Percentiles rank a stretch among this genome's conserved stretches.
phyloP scores from a whole-genome alignment of 2,888 invertebrate genomes.

The Cordilura impudica region DNA sequence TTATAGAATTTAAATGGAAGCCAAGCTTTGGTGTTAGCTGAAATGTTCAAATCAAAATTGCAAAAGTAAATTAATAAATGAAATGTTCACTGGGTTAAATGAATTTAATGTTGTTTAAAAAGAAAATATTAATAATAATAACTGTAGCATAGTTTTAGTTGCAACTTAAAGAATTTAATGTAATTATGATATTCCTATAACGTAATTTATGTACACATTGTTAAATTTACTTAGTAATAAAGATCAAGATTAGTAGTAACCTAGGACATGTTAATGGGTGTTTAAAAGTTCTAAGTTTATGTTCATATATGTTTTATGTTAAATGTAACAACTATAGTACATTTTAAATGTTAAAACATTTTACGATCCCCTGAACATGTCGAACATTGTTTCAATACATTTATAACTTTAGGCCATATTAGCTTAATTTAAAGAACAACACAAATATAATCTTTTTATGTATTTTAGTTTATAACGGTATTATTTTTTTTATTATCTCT shows the following conservation, averaged over 20 bases:
- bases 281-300: too few species aligned
- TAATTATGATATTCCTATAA: slow-evolving; percentile 17
- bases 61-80: slow-evolving; percentile 27
- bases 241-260: slow-evolving; percentile 4
- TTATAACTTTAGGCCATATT: too few species aligned
- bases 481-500: background rate
- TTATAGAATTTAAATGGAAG: slow-evolving; percentile 80
- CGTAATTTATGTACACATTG: slow-evolving; percentile 28
- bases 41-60: slow-evolving; percentile 79
- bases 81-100: slow-evolving; percentile 37
- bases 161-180: slow-evolving; percentile 15
- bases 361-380: too few species aligned
- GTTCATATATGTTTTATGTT: too few species aligned
- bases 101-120: slow-evolving; percentile 33
- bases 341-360: too few species aligned
- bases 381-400: too few species aligned
- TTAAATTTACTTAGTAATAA: slow-evolving; percentile 35
- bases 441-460: background rate
- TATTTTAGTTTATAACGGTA: background rate
- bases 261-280: too few species aligned
- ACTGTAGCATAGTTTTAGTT: slow-evolving; percentile 53
- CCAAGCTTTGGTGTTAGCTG: slow-evolving; percentile 81
- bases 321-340: too few species aligned
- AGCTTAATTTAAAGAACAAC: too few species aligned
- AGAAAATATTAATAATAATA: too few species aligned